Conservation (phyloP, 64 coral and sea anemone genomes). For the Montipora capricornis region DNA sequence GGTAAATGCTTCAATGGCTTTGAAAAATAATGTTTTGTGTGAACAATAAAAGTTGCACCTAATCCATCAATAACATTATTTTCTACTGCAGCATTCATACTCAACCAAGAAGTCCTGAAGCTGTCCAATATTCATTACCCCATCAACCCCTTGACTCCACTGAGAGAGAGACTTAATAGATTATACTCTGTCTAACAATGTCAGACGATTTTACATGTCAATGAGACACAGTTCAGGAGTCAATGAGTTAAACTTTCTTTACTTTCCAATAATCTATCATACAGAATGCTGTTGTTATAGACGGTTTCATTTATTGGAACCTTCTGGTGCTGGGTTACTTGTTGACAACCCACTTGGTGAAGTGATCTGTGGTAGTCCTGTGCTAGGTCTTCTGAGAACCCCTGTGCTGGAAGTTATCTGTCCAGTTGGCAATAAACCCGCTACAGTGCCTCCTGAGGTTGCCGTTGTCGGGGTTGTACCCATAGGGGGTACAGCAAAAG, state of each 20-base stretch:
- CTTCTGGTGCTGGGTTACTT: slow-evolving; percentile 25
- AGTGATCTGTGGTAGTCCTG: background rate
- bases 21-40: too few relatives aligned
- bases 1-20: too few relatives aligned
- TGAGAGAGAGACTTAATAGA: too few relatives aligned
- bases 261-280: background rate
- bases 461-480: slow-evolving; percentile 3
- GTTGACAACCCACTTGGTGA: background rate
- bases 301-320: background rate
- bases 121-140: too few relatives aligned
- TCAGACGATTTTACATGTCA: too few relatives aligned
- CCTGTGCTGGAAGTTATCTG: background rate
- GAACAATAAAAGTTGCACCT: too few relatives aligned
- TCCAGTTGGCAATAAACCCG: slow-evolving; percentile 15
- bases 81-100: too few relatives aligned
- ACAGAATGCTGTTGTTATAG: background rate
- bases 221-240: too few relatives aligned
- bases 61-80: too few relatives aligned
- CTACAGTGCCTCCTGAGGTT: background rate
- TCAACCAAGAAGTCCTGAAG: too few relatives aligned
- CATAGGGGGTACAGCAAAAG: slow-evolving; percentile 43
- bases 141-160: too few relatives aligned
- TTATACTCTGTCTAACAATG: too few relatives aligned
- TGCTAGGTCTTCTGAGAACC: background rate
- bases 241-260: background rate